Conservation (phyloP, 2,888 invertebrate genomes). For the Amblyteles armatorius region DNA sequence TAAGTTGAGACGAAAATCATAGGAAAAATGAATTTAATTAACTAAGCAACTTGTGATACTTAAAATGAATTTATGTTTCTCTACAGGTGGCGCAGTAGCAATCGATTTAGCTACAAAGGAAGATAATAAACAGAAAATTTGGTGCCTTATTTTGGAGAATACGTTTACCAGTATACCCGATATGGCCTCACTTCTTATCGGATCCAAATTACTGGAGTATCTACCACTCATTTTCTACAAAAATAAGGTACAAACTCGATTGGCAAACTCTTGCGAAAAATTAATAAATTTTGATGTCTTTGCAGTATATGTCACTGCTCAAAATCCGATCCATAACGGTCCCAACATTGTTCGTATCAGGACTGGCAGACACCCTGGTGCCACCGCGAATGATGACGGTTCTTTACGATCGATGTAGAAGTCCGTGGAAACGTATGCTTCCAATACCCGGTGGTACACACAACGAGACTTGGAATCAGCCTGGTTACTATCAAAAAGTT, state of each 20-base stretch:
- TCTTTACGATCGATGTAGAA: slow-evolving; percentile 91
- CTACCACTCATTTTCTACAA: slow-evolving; percentile 94
- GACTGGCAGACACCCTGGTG: slow-evolving; percentile 93
- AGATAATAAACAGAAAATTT: slow-evolving; percentile 91
- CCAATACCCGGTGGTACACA: slow-evolving; percentile 94
- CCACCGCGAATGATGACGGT: slow-evolving; percentile 96
- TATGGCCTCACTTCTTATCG: slow-evolving; percentile 94
- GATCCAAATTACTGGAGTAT: slow-evolving; percentile 90
- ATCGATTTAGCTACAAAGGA: slow-evolving; percentile 93
- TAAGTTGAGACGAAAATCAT: no score
- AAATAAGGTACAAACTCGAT: slow-evolving; percentile 90
- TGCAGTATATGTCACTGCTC: slow-evolving; percentile 90
- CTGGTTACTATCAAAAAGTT: slow-evolving; percentile 89
- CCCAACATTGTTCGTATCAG: slow-evolving; percentile 95
- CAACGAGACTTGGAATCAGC: slow-evolving; percentile 97
- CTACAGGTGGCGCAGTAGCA: slow-evolving; percentile 94
- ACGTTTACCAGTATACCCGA: slow-evolving; percentile 98
- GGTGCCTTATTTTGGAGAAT: slow-evolving; percentile 96
- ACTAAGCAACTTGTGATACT: background rate
- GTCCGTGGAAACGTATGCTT: slow-evolving; percentile 91
- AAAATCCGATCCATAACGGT: slow-evolving; percentile 91
- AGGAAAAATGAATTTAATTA: background rate
- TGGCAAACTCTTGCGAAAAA: background rate
- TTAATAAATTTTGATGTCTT: slow-evolving; percentile 69
- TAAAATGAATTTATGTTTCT: slow-evolving; percentile 4